Evolutionary conservation across 2,797 vertebrate genomes (phyloP), one percentile per base, ranked within the genome.

Genomic region (Labeo calbasu): DNA sequence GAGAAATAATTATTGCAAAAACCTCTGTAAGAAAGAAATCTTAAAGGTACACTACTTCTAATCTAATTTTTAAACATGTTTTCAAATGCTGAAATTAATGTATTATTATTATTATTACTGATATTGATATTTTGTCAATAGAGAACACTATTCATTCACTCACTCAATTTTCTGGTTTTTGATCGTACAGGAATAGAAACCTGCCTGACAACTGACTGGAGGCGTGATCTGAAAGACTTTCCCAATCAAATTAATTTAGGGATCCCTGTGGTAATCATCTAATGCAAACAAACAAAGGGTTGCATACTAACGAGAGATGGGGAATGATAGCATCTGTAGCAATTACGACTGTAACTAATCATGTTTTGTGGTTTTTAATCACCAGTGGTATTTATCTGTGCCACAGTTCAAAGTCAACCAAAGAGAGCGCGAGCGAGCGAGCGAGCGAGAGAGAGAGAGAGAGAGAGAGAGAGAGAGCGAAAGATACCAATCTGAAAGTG

Each of bases 391-490:
- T 57, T 77, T 21, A 46, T 61, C n/a, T 63, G 55, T 77, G 13
- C 6, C 32, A 23, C 55, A 46, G 19, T 25, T 17, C 36, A 48
- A 25, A 68, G 68, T 2, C 55, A 14, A 32, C 11, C 53, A 86
- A 1, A 76, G 61, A 75, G 25, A 70, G 15, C 68, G 43, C 75
- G 19, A 50, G 66, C 25, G 21, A 71, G 43, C 40, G 32, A 36
- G 25, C 25, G 59, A 69, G 50, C 21, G 46, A 70, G 79, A 70
- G 65, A 71, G 75, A 12, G 66, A 79, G 76, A 36, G 77, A 72
- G 83, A 79, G 43, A 70, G 65, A 61, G 25, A 59, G 28, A 21
- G 76, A 36, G 77, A 72, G 83, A 79, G 43, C n/a, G n/a, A 70
- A 40, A 50, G 25, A 59, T 21, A 21, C 10, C 5, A 0, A 14